These are phyloP conservation scores for Apocrypta bakeri DNA, from an alignment of 1,140 invertebrate genomes.

Conservation along the genomic window DNA sequence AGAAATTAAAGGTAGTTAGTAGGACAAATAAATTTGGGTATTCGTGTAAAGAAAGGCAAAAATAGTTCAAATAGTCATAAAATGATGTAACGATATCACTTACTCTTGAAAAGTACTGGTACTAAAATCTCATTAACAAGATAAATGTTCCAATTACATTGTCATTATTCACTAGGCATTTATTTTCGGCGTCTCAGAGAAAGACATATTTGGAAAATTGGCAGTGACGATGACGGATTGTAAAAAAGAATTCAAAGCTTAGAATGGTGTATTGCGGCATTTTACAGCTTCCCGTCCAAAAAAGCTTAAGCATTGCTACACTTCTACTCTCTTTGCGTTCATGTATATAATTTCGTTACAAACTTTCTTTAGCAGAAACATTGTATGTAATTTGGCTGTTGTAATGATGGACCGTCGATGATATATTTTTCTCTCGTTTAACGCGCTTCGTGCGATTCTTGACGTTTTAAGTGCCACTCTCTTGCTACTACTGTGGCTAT, in stretches of 20 bases:
- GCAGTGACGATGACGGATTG: not conserved
- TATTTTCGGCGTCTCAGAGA: slow-evolving; percentile 5
- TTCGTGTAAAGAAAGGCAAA: no score
- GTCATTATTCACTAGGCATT: slow-evolving; percentile 7
- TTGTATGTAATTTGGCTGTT: slow-evolving; percentile 9
- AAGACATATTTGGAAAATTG: slow-evolving; percentile 10
- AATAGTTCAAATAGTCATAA: no score
- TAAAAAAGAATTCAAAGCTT: not conserved
- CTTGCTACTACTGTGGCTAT: not conserved
- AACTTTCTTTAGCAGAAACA: slow-evolving; percentile 12
- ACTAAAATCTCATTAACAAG: not conserved
- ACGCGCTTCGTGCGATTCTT: not conserved
- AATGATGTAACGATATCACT: no score
- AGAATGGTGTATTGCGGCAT: slow-evolving; percentile 24
- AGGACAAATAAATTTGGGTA: no score
- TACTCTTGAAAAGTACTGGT: not conserved
- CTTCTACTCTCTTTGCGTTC: not conserved
- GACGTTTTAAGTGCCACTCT: not conserved
- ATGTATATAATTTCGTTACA: slow-evolving; percentile 26
- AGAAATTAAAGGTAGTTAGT: no score
- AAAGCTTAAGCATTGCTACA: slow-evolving; percentile 29
- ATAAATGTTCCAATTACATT: not conserved
- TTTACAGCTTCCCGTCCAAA: slow-evolving; percentile 10
- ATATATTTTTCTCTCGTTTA: slow-evolving; percentile 16
- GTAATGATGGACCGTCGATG: not conserved